Conservation (phyloP, 2,888 invertebrate genomes). For the Brassicogethes aeneus region DNA sequence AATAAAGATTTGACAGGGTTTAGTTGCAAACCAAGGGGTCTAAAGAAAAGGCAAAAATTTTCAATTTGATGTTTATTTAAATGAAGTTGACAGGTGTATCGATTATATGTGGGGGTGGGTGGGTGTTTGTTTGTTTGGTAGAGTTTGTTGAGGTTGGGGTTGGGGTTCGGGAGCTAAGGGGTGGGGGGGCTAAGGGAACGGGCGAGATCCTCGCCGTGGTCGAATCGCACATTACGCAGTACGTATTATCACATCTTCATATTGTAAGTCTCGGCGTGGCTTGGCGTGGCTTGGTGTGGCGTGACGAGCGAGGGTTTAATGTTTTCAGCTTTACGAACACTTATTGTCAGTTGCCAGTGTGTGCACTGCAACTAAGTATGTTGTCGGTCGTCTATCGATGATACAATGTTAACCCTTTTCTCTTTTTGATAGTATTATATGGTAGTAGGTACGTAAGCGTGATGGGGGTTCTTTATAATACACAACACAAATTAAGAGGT, state of each 20-base stretch:
- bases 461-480: constrained; percentile 36
- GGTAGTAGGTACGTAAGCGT: too few species aligned
- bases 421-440: too few species aligned
- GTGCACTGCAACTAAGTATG: not conserved
- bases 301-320: constrained; percentile 19
- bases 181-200: constrained; percentile 7
- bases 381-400: too few species aligned
- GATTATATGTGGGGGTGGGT: constrained; percentile 34
- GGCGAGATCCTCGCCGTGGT: constrained; percentile 29
- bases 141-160: constrained; percentile 15
- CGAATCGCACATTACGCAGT: constrained; percentile 29
- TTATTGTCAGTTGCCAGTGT: not conserved
- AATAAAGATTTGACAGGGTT: too few species aligned
- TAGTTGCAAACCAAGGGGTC: too few species aligned
- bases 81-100: constrained; percentile 38
- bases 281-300: constrained; percentile 24
- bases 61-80: constrained; percentile 40
- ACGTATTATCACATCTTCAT: constrained; percentile 35
- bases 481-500: constrained; percentile 38
- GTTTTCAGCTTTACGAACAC: not conserved
- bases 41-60: too few species aligned
- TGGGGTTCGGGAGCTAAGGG: constrained; percentile 14
- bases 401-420: too few species aligned
- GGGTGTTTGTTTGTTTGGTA: not conserved
- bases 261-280: constrained; percentile 30